These are phyloP conservation scores for Achlya flavicornis DNA, from an alignment of 2,888 invertebrate genomes.

Conservation along the genomic window DNA sequence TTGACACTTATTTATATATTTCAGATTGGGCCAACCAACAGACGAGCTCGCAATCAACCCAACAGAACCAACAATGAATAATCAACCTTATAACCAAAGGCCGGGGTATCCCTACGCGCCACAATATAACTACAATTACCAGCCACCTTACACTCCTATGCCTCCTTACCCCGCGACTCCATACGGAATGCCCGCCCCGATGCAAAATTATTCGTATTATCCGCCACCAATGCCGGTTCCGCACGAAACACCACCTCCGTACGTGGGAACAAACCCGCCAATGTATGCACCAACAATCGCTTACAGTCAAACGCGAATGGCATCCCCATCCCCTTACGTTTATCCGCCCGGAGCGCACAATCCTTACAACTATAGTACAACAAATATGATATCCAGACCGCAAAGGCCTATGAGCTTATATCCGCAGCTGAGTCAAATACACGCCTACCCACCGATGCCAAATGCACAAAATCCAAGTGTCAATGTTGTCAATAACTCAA, in stretches of 20 bases:
- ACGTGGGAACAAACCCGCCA: conserved; percentile 47
- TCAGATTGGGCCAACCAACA: conserved; percentile 73
- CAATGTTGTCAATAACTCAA: conserved; percentile 38
- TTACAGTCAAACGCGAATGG: conserved; percentile 72
- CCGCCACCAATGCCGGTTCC: conserved; percentile 42
- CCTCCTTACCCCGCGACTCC: conserved; percentile 67
- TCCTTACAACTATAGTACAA: conserved; percentile 69
- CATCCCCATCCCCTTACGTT: conserved; percentile 61
- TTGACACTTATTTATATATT: conserved; percentile 27
- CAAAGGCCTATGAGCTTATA: conserved; percentile 60
- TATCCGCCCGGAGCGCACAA: conserved; percentile 51
- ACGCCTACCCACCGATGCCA: conserved; percentile 56
- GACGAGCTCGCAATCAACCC: conserved; percentile 65
- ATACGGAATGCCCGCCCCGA: conserved; percentile 67
- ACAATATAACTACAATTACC: conserved; percentile 59
- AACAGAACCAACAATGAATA: conserved; percentile 68
- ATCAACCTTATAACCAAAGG: conserved; percentile 66
- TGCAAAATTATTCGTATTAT: conserved; percentile 59
- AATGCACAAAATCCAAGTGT: conserved; percentile 26
- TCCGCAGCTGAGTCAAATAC: conserved; percentile 63
- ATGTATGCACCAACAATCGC: conserved; percentile 60
- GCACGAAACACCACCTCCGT: conserved; percentile 49
- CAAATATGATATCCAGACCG: conserved; percentile 72
- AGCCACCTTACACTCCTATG: conserved; percentile 53
- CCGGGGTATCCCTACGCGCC: conserved; percentile 64